Conservation (phyloP, 2,113 vertebrate species). For the Clarias gariepinus region DNA sequence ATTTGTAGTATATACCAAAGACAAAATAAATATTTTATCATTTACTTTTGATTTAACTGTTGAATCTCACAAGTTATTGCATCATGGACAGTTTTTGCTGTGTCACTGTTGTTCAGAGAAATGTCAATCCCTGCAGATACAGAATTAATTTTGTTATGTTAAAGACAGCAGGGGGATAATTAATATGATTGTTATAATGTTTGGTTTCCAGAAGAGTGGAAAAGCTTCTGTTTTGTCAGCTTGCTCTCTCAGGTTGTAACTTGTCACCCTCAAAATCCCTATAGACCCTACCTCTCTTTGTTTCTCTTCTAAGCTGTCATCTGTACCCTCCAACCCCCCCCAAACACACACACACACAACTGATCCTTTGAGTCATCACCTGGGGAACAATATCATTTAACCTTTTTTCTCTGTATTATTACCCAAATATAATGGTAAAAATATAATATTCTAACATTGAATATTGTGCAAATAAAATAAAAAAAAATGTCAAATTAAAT, state of each 20-base stretch:
- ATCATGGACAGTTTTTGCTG: conserved; percentile 31
- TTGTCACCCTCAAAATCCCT: neutral
- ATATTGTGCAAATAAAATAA: too few relatives aligned
- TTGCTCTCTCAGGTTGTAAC: conserved; percentile 31
- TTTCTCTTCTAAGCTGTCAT: neutral
- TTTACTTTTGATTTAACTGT: conserved; percentile 45
- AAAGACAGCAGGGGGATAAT: conserved; percentile 57
- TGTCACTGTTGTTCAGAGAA: conserved; percentile 66
- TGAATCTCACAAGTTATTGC: conserved; percentile 16
- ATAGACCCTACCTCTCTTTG: neutral
- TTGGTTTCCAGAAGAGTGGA: conserved; percentile 48
- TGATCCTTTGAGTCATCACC: too few relatives aligned
- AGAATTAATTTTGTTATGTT: conserved; percentile 46
- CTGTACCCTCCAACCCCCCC: too few relatives aligned
- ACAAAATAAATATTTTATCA: conserved; percentile 58
- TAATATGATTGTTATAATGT: conserved; percentile 57
- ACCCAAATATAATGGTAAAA: too few relatives aligned
- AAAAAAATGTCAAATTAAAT: too few relatives aligned
- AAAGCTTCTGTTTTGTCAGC: conserved; percentile 19
- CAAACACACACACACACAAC: too few relatives aligned
- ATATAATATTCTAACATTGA: too few relatives aligned
- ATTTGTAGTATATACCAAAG: conserved; percentile 27
- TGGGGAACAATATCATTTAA: too few relatives aligned
- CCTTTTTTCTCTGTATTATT: too few relatives aligned
- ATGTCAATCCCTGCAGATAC: conserved; percentile 52